Percentiles rank a stretch among this genome's conserved stretches.
Evolutionary conservation across 2,113 vertebrate species (phyloP).

Genomic region (Aptenodytes patagonicus): DNA sequence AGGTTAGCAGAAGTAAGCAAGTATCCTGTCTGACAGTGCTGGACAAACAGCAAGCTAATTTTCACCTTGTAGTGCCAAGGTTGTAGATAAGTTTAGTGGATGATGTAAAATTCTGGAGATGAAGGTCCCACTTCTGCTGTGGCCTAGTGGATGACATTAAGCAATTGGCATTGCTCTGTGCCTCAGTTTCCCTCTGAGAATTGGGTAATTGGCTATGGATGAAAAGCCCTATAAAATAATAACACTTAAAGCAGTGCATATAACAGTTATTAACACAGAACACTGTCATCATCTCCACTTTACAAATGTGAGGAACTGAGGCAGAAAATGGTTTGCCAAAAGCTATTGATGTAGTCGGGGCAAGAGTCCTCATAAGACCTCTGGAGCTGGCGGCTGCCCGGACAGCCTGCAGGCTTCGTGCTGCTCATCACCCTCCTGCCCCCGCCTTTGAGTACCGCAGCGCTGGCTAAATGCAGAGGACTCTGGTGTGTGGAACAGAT

Average conservation of each 20-base stretch:
- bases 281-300: not conserved
- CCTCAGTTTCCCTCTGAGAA: slow-evolving; percentile 37
- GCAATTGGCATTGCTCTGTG: not conserved
- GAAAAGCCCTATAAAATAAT: slow-evolving; percentile 8
- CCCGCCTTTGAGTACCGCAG: accelerated
- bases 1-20: not conserved
- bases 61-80: not conserved
- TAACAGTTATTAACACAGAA: not conserved
- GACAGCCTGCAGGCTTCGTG: not conserved
- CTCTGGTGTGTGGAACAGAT: not conserved
- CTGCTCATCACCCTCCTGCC: not conserved
- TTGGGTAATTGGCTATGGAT: not conserved
- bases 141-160: not conserved
- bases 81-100: not conserved
- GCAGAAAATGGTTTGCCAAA: slow-evolving; percentile 46
- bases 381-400: not conserved
- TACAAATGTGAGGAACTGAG: slow-evolving; percentile 35
- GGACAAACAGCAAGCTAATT: not conserved
- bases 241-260: not conserved
- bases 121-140: not conserved
- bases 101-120: not conserved
- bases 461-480: not conserved
- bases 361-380: slow-evolving; percentile 40
- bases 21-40: not conserved
- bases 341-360: not conserved